Evolutionary conservation across 92 coral and sea anemone genomes (phyloP), one percentile per base, ranked within the genome.

Genomic region (Palythoa grandis): DNA sequence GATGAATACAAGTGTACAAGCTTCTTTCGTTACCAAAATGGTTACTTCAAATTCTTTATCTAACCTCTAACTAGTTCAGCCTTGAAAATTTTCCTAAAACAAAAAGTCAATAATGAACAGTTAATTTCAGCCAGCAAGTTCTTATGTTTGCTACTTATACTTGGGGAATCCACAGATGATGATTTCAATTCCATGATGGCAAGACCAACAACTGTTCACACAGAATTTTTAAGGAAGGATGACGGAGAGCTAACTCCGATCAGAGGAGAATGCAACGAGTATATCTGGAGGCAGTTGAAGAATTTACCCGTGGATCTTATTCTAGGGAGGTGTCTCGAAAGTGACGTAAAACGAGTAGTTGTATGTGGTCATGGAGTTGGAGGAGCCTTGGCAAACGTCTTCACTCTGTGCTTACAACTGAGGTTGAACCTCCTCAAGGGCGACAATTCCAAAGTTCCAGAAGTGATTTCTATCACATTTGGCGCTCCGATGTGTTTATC

Each of bases 401-500:
- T 76, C 2, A 48, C 82, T 12, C 39, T 76, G 4, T 66, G 67
- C 19, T 24, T 76, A 16, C 82, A 76, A 16, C 16, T 53, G 22
- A 76, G 23, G 22, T 16, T 76, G 3, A 54, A 16, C 15, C 82
- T 76, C 16, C 61, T 76, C 12, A 76, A 54, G 16, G 2, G 47
- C 7, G 20, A 16, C 39, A 11, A 16, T 2, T 52, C 6, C 35
- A 11, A 22, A 12, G 47, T 14, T 3, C 66, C 80, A 4, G 67
- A 53, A 15, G 66, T 54, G 11, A 11, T 76, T 76, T 76, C 66
- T 29, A 76, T 76, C n/a, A 76, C 82, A 2, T 76, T 76, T 35
- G 82, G 82, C 12, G 82, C 82, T 10, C 80, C 80, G 60, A 76
- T 52, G 80, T 76, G 80, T 76, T 20, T 76, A 5, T 76, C 66